Conservation (phyloP, 2,797 vertebrate genomes). For the Morelia viridis region DNA sequence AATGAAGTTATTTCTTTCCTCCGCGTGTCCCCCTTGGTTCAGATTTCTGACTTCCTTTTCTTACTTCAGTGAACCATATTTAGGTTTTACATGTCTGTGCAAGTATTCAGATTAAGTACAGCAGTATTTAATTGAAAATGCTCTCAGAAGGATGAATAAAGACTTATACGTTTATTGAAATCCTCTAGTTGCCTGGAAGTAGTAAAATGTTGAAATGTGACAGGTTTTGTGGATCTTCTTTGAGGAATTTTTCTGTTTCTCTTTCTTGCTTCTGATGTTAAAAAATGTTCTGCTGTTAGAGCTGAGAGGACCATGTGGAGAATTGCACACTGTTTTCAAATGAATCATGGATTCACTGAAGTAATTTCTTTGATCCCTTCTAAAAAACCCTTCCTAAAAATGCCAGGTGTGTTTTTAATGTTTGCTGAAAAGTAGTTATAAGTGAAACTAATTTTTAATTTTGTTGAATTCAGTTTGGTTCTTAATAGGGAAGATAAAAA, state of each 20-base stretch:
- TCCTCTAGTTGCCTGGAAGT: conserved; percentile 23
- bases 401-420: neutral
- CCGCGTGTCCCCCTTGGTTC: neutral
- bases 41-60: neutral
- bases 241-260: neutral
- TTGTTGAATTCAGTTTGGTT: conserved; percentile 7
- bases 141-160: neutral
- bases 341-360: neutral
- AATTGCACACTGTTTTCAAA: neutral
- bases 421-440: neutral
- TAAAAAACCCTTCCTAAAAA: neutral
- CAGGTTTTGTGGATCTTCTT: conserved; percentile 5
- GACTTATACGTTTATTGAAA: neutral
- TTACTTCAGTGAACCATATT: neutral
- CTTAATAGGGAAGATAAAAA: neutral
- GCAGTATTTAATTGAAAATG: neutral
- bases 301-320: neutral
- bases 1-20: neutral
- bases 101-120: neutral
- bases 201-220: conserved; percentile 18
- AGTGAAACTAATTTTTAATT: neutral
- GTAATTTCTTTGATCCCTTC: neutral
- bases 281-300: neutral
- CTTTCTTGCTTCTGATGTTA: neutral
- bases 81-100: neutral